Conservation (phyloP, 2,797 vertebrate species). For the Basileuterus tristriatus region DNA sequence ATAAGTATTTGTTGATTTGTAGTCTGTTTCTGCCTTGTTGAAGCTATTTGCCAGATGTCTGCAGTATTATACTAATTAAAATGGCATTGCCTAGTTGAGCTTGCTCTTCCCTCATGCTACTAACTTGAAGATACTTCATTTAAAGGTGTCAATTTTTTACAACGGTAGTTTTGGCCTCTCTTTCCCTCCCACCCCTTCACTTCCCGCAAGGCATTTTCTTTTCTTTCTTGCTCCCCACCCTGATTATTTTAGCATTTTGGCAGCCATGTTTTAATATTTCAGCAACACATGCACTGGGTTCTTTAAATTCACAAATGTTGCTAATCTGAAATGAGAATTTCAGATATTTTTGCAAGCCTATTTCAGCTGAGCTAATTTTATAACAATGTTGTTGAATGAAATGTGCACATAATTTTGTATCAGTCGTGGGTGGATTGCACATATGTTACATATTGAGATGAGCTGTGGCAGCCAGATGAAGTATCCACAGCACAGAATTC, state of each 20-base stretch:
- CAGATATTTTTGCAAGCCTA: constrained; percentile 75
- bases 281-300: constrained; percentile 69
- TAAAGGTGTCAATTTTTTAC: constrained; percentile 52
- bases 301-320: constrained; percentile 77
- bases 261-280: constrained; percentile 66
- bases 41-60: constrained; percentile 75
- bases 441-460: constrained; percentile 42
- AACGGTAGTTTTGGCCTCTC: constrained; percentile 43
- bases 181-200: neutral
- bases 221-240: constrained; percentile 53
- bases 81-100: constrained; percentile 72
- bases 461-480: constrained; percentile 38
- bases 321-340: constrained; percentile 79
- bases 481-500: constrained; percentile 3
- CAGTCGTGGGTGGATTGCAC: constrained; percentile 31
- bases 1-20: constrained; percentile 79
- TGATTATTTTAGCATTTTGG: constrained; percentile 69
- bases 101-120: constrained; percentile 66
- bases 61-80: constrained; percentile 71
- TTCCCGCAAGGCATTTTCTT: constrained; percentile 17
- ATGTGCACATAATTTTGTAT: constrained; percentile 70
- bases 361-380: constrained; percentile 77
- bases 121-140: constrained; percentile 61
- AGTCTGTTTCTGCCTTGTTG: constrained; percentile 69
- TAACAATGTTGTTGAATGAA: constrained; percentile 74